Conservation (phyloP, 1,140 invertebrate genomes). For the Coelopa frigida region DNA sequence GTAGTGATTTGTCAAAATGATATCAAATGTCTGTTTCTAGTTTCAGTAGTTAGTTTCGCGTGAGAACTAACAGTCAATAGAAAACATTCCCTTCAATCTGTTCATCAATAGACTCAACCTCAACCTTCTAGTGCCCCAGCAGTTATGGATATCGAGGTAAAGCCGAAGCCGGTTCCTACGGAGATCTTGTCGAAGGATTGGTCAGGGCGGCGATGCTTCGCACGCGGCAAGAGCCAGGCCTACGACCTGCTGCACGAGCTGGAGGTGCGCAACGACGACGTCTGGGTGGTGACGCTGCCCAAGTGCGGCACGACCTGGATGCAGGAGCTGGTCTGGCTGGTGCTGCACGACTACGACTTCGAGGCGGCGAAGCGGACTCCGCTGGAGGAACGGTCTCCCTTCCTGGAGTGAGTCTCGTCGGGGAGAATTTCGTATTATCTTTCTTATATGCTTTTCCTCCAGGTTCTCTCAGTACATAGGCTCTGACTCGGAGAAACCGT, state of each 20-base stretch:
- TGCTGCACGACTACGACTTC: constrained; percentile 52
- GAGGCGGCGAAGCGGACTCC: constrained; percentile 45
- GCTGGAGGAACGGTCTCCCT: constrained; percentile 50
- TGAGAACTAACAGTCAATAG: too few relatives aligned
- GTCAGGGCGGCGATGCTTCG: too few relatives aligned
- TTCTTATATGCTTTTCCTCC: neutral
- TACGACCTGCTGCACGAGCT: constrained; percentile 44
- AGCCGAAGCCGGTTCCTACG: constrained; percentile 8
- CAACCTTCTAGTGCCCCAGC: too few relatives aligned
- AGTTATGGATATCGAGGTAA: too few relatives aligned
- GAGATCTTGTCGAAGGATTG: constrained; percentile 13
- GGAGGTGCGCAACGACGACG: constrained; percentile 43
- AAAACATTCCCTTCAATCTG: too few relatives aligned
- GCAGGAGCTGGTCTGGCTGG: constrained; percentile 58
- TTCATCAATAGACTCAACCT: too few relatives aligned
- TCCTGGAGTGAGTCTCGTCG: constrained; percentile 46
- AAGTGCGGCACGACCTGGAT: constrained; percentile 55
- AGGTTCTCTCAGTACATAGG: constrained; percentile 9
- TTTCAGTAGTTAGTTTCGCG: too few relatives aligned
- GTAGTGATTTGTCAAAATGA: too few relatives aligned
- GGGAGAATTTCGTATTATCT: neutral
- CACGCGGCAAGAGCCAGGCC: constrained; percentile 52
- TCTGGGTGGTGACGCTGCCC: constrained; percentile 48
- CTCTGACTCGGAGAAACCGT: constrained; percentile 3
- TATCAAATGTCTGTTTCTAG: too few relatives aligned